Evolutionary conservation across 1,140 invertebrate genomes (phyloP).

Genomic region (Brachionus rotundiformis): DNA sequence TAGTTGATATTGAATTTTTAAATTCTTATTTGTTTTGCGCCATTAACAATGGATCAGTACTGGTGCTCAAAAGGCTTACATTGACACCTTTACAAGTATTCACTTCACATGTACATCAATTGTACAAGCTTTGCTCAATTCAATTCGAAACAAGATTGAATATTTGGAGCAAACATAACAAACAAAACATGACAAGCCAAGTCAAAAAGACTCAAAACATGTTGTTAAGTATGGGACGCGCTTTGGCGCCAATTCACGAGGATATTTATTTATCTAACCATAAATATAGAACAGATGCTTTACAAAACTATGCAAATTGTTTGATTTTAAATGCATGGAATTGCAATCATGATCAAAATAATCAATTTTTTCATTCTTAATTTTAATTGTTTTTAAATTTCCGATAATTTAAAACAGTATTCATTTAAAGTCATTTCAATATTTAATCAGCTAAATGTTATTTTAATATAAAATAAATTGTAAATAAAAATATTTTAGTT

Average conservation of each 20-base stretch:
- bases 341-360: constrained; percentile 28
- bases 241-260: constrained; percentile 38
- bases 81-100: constrained; percentile 37
- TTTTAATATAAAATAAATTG: neutral
- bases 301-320: constrained; percentile 52
- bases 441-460: neutral
- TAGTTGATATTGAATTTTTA: constrained; percentile 41
- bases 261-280: constrained; percentile 14
- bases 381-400: neutral
- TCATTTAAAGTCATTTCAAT: constrained; percentile 8
- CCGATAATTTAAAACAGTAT: constrained; percentile 24
- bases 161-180: neutral
- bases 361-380: neutral
- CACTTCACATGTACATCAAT: constrained; percentile 33
- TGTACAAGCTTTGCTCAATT: constrained; percentile 22
- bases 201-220: constrained; percentile 32
- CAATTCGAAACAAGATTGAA: constrained; percentile 33
- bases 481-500: constrained; percentile 21
- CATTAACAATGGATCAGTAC: constrained; percentile 34
- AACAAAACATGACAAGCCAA: constrained; percentile 9
- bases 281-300: constrained; percentile 23
- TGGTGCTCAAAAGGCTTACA: constrained; percentile 36
- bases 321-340: constrained; percentile 49
- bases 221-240: constrained; percentile 39
- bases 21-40: constrained; percentile 36